Evolutionary conservation across 2,113 vertebrate genomes (phyloP), one percentile per base, ranked within the genome.

Genomic region (Arvicanthis niloticus): DNA sequence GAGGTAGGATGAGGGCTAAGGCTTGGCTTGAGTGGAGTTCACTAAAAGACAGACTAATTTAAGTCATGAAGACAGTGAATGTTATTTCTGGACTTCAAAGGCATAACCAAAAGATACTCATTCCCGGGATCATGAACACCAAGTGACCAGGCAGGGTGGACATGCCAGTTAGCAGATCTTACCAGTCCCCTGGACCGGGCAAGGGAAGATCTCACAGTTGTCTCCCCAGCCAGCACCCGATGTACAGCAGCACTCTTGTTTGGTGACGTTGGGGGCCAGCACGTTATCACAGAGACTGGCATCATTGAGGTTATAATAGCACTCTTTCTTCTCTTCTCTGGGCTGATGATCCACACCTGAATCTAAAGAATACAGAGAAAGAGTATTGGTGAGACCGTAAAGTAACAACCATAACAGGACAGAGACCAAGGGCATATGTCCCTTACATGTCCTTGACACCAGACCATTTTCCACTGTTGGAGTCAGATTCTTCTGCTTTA

Each of bases 191-290:
- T 99, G 96, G 45, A 99, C 99, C 0, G 99, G 99, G 93, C 99
- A 99, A 6, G 99, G 99, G 97, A 99, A 99, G 80, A 99, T 99
- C 98, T 99, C 99, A 77, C 99, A 99, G 99, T 99, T 99, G 93
- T 99, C 99, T 0, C 99, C 99, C 99, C 99, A 99, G 72, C 99
- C 99, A 0, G 99, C 99, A 22, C 99, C 99, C 72, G 99, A 98
- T 0, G 99, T 99, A 92, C 99, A 99, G 99, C 99, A 99, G 97
- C 99, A 99, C 96, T 99, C 99, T 97, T 99, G 99, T 95, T 99
- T 99, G 92, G 99, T 99, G 70, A 99, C 99, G 2, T 99, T 99
- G 97, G 99, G 99, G 3, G 99, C 99, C 97, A 99, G 98, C 76
- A 99, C 99, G 0, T 99, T 99, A 96, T 99, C 99, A 92, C 99